Evolutionary conservation across 2,113 vertebrate species (phyloP), one percentile per base, ranked within the genome.

Genomic region (Nothoprocta perdicaria): DNA sequence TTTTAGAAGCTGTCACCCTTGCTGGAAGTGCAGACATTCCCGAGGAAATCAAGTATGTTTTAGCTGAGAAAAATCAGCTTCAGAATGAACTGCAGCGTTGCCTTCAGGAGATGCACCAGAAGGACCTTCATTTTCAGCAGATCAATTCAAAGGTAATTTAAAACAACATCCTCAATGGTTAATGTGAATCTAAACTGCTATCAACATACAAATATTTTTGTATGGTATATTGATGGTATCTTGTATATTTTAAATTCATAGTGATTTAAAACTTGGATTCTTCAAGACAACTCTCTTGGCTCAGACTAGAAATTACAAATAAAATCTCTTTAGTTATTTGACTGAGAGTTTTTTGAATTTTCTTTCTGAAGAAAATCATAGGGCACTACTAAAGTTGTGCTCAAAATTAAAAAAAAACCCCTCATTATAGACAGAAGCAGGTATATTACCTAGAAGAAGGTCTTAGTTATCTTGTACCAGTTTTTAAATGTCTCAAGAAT

Each of bases 31-130:
- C 85, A 18, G 83, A 69, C 3, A 26, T 21, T 14, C 80, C 95
- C 2, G 97, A 97, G 48, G 95, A 94, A 35, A 57, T 96, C 62
- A 82, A 84, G 14, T 86, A 7, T 23, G 41, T 98, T 46, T 74
- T 98, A 71, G 96, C 93, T 8, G 98, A 98, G 92, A 97, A 93
- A 80, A 84, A 79, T 14, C 97, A 94, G 72, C 97, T 98, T 10
- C 97, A 98, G 45, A 8, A 10, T 15, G 97, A 98, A 40, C 95
- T 98, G 65, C 98, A 98, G 90, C 94, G 78, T 78, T 98, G 98
- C 85, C 88, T 98, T 35, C 97, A 97, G 60, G 98, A 99, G 95
- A 94, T 98, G 52, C 98, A 98, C 21, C 98, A 98, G 65, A 97
- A 97, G 94, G 98, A 99, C 61, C 89, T 98, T 73, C 95, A 92